These are phyloP conservation scores for Pseudochaenichthys georgianus DNA, from an alignment of 2,797 vertebrate genomes.

Conservation along the genomic window DNA sequence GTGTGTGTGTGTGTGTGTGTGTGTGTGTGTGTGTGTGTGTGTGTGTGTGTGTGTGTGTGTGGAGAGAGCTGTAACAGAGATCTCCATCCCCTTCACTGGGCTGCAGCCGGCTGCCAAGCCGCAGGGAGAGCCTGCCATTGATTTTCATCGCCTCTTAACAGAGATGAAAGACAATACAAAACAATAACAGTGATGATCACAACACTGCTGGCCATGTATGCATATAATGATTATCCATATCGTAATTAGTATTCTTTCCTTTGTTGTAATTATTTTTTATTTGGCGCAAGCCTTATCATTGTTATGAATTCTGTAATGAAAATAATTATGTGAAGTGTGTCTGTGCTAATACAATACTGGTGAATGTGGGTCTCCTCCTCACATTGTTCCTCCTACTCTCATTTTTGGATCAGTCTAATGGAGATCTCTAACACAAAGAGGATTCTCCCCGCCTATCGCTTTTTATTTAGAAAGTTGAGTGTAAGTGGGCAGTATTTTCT, in stretches of 20 bases:
- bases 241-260: conserved; percentile 77
- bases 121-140: conserved; percentile 79
- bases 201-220: conserved; percentile 74
- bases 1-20: neutral
- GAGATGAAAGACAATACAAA: conserved; percentile 85
- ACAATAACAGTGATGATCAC: conserved; percentile 84
- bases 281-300: conserved; percentile 65
- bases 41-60: conserved; percentile 35
- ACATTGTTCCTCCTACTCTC: conserved; percentile 34
- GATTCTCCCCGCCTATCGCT: conserved; percentile 57
- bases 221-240: conserved; percentile 77
- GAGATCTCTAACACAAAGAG: conserved; percentile 63
- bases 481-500: conserved; percentile 69
- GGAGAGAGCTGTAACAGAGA: conserved; percentile 56
- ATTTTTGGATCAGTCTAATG: conserved; percentile 50
- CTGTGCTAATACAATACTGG: conserved; percentile 19
- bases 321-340: conserved; percentile 46
- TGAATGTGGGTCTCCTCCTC: conserved; percentile 50
- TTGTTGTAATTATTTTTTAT: conserved; percentile 79
- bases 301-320: conserved; percentile 70
- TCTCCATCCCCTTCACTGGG: conserved; percentile 67
- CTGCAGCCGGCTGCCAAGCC: conserved; percentile 73
- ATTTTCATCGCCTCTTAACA: conserved; percentile 82
- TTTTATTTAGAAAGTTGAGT: conserved; percentile 75
- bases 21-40: conserved; percentile 25